A percentile compares a stretch with the other conserved stretches of the same genome.
Conservation (phyloP, 1,140 invertebrate species). For the Zaprionus ghesquierei region DNA sequence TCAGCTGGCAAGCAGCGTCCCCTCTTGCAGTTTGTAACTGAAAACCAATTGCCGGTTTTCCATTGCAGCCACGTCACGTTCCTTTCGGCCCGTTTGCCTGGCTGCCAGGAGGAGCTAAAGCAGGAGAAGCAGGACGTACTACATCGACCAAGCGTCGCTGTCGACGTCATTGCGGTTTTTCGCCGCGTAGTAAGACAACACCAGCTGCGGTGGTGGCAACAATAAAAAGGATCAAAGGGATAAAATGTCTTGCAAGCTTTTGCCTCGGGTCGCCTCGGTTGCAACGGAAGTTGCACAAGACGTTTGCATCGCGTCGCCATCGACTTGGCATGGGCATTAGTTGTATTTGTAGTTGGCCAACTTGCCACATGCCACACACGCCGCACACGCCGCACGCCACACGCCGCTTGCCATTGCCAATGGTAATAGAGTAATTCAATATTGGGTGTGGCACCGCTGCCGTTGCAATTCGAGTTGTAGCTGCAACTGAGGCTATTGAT, state of each 20-base stretch:
- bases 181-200: conserved; percentile 46
- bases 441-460: conserved; percentile 49
- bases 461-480: conserved; percentile 15
- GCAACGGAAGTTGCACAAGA: conserved; percentile 34
- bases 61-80: conserved; percentile 54
- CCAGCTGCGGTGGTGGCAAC: conserved; percentile 57
- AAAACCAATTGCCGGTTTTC: conserved; percentile 58
- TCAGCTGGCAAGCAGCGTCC: neutral
- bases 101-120: neutral
- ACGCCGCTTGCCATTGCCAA: conserved; percentile 8
- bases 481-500: conserved; percentile 22
- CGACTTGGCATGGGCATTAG: conserved; percentile 12
- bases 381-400: neutral
- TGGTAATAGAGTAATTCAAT: conserved; percentile 61
- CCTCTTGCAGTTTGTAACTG: conserved; percentile 35
- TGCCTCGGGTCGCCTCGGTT: neutral
- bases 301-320: neutral
- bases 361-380: neutral
- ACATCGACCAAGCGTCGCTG: neutral
- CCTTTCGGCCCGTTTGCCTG: conserved; percentile 15
- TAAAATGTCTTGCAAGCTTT: conserved; percentile 54
- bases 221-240: conserved; percentile 61
- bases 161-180: conserved; percentile 48
- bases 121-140: conserved; percentile 3
- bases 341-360: conserved; percentile 9